A percentile compares a stretch with the other conserved stretches of the same genome.
These are phyloP conservation scores for Hylomyscus alleni DNA, from an alignment of 2,797 vertebrate species.

Conservation along the genomic window DNA sequence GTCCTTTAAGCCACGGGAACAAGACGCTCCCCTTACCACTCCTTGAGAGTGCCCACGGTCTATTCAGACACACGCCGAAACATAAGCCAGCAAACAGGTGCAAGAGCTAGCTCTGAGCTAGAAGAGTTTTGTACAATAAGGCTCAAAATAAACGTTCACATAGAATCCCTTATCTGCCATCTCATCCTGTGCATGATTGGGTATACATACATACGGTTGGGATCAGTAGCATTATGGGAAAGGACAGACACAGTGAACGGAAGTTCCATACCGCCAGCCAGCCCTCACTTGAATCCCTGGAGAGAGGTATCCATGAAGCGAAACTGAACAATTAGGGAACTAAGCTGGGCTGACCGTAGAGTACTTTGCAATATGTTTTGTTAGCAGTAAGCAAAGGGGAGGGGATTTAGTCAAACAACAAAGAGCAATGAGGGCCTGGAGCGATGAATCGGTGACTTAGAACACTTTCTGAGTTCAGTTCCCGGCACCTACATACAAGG, in stretches of 20 bases:
- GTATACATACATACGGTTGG: background rate
- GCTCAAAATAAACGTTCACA: background rate
- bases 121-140: background rate
- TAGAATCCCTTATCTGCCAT: background rate
- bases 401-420: background rate
- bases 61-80: background rate
- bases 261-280: background rate
- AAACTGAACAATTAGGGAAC: background rate
- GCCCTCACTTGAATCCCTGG: background rate
- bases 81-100: background rate
- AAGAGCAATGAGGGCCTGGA: background rate
- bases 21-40: background rate
- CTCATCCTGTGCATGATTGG: background rate
- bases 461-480: background rate
- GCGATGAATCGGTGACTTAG: background rate
- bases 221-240: background rate
- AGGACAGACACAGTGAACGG: background rate
- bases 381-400: background rate
- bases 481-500: background rate
- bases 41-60: background rate
- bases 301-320: background rate
- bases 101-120: background rate
- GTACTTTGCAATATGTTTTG: slow-evolving; percentile 19
- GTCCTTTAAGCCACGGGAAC: background rate
- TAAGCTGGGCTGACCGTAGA: background rate